Evolutionary conservation across 2,888 invertebrate species (phyloP).

Genomic region (Stegophylla sp.): DNA sequence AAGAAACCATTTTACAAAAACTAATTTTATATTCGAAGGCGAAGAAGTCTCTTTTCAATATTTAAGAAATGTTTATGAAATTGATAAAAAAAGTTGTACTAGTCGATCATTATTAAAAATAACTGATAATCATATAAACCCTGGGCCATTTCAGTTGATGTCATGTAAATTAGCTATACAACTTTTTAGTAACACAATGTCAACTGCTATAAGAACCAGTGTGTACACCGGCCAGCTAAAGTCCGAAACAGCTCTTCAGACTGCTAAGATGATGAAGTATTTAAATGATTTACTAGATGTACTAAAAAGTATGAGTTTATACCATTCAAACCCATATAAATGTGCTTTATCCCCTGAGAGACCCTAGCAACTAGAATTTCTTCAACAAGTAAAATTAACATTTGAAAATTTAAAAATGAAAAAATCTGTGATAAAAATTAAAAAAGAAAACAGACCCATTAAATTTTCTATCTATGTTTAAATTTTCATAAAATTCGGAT

Average conservation of each 20-base stretch:
- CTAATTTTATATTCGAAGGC: conserved; percentile 59
- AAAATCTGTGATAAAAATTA: no score
- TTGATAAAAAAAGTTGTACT: conserved; percentile 58
- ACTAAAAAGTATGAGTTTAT: neutral
- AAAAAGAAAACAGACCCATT: no score
- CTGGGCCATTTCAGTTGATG: conserved; percentile 62
- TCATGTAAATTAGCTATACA: conserved; percentile 55
- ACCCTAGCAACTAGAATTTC: no score
- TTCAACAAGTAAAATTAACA: no score
- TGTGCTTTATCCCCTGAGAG: no score
- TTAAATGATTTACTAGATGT: conserved; percentile 62
- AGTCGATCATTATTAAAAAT: conserved; percentile 60
- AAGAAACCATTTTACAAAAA: conserved; percentile 61
- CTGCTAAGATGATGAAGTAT: no score
- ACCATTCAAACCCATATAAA: no score
- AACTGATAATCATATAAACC: conserved; percentile 61
- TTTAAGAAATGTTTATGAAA: conserved; percentile 59
- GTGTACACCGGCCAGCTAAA: conserved; percentile 59
- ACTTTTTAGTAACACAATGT: conserved; percentile 32
- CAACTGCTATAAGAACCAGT: conserved; percentile 46
- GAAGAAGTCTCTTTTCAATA: conserved; percentile 59
- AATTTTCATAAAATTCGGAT: no score
- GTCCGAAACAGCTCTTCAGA: conserved; percentile 53
- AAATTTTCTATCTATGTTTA: no score
- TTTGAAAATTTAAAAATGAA: no score